Evolutionary conservation across 2,888 invertebrate genomes (phyloP).

Genomic region (Eupithecia pulchellata): DNA sequence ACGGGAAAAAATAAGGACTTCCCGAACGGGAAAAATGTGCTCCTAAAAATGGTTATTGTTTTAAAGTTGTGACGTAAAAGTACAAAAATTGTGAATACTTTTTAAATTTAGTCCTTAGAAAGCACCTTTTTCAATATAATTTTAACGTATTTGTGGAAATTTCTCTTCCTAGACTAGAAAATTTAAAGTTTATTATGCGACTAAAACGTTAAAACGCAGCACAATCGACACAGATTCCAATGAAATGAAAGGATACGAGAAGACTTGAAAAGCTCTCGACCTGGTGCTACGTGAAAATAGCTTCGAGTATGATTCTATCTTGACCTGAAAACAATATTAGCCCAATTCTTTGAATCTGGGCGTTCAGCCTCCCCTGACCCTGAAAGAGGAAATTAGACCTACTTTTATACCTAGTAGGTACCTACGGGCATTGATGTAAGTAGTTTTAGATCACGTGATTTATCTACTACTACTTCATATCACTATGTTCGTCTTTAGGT

Average conservation of each 20-base stretch:
- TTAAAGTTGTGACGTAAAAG: not conserved
- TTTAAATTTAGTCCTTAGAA: not conserved
- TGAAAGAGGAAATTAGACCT: not conserved
- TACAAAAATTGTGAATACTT: not conserved
- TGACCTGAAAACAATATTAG: conserved; percentile 29
- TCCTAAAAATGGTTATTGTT: not conserved
- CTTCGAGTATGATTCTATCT: conserved; percentile 40
- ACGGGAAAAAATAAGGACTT: not conserved
- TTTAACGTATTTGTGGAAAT: not conserved
- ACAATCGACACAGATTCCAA: conserved; percentile 67
- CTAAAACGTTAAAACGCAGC: conserved; percentile 56
- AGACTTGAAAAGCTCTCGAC: conserved; percentile 66
- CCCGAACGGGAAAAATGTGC: not conserved
- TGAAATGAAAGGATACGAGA: conserved; percentile 80
- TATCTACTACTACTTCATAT: too few species aligned
- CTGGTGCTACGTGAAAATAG: conserved; percentile 62
- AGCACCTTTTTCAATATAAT: not conserved
- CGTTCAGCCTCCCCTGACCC: not conserved
- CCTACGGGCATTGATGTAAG: too few species aligned
- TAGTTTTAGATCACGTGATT: too few species aligned
- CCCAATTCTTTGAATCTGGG: conserved; percentile 6
- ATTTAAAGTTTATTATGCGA: not conserved
- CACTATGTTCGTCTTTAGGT: too few species aligned
- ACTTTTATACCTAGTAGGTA: not conserved
- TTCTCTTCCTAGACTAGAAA: not conserved